These are phyloP conservation scores for Lacerta bilineata DNA, from an alignment of 2,797 vertebrate species.

Conservation along the genomic window DNA sequence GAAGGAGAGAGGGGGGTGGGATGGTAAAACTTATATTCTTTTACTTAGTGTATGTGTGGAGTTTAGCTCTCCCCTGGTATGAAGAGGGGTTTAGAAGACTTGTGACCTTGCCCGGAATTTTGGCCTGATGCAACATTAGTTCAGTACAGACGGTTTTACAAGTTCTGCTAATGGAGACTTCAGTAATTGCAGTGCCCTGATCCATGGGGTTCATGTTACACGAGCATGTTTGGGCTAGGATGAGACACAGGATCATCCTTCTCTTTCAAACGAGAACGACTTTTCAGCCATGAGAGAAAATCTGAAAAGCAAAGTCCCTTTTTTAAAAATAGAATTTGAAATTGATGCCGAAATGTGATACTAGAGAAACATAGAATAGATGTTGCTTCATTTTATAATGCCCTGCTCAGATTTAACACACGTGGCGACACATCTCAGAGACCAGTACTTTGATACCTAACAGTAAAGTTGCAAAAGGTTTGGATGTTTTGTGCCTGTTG, in stretches of 20 bases:
- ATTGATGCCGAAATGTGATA: background rate
- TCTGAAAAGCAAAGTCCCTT: background rate
- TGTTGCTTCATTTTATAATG: background rate
- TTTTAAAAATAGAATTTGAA: background rate
- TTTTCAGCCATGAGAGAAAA: slow-evolving; percentile 6
- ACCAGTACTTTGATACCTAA: background rate
- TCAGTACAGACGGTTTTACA: slow-evolving; percentile 38
- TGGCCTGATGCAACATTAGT: slow-evolving; percentile 32
- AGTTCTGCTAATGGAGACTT: slow-evolving; percentile 30
- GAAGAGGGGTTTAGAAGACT: slow-evolving; percentile 10
- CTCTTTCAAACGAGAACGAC: background rate
- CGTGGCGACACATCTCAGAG: background rate
- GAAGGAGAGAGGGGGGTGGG: too few relatives aligned
- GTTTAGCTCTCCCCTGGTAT: slow-evolving; percentile 9
- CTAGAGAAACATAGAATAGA: background rate
- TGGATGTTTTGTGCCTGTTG: background rate
- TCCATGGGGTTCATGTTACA: slow-evolving; percentile 24
- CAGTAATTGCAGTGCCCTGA: slow-evolving; percentile 22
- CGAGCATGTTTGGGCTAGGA: slow-evolving; percentile 15
- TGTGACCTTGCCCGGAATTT: slow-evolving; percentile 35
- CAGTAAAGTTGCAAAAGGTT: background rate
- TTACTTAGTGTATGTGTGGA: background rate
- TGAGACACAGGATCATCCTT: background rate
- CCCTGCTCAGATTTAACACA: background rate
- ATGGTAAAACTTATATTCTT: too few relatives aligned